A percentile compares a stretch with the other conserved stretches of the same genome.
phyloP scores from a whole-genome alignment of 2,797 vertebrate genomes.

The Cyclura pinguis region DNA sequence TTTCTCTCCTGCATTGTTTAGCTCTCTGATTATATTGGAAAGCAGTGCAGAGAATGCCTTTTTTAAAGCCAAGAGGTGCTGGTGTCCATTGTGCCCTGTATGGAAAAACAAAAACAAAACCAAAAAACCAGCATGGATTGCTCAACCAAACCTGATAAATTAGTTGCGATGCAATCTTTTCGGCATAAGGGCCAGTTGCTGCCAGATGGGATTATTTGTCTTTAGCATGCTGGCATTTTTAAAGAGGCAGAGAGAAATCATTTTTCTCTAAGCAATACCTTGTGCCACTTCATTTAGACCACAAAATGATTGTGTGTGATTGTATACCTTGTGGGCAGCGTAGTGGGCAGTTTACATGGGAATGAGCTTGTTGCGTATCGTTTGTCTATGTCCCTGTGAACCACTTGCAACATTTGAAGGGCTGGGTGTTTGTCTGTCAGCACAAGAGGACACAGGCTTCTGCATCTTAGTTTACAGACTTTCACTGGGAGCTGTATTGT shows the following conservation, averaged over 20 bases:
- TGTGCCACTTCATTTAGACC: slow-evolving; percentile 58
- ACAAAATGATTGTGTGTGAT: slow-evolving; percentile 36
- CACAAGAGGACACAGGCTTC: neutral
- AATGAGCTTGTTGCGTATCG: neutral
- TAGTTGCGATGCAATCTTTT: slow-evolving; percentile 62
- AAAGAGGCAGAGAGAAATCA: slow-evolving; percentile 57
- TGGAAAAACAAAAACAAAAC: slow-evolving; percentile 29
- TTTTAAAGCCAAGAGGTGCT: slow-evolving; percentile 47
- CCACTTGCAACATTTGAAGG: too few relatives aligned
- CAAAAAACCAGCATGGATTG: slow-evolving; percentile 35
- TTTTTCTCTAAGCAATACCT: slow-evolving; percentile 45
- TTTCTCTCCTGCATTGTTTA: slow-evolving; percentile 37
- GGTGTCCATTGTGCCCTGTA: slow-evolving; percentile 48
- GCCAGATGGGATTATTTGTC: slow-evolving; percentile 59
- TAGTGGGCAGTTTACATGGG: neutral
- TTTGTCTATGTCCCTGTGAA: neutral
- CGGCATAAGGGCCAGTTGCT: slow-evolving; percentile 50
- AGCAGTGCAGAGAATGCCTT: slow-evolving; percentile 45
- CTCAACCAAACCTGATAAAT: slow-evolving; percentile 50
- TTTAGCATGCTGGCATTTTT: slow-evolving; percentile 57
- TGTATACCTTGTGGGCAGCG: neutral
- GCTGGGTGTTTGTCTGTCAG: neutral
- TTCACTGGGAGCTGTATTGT: neutral
- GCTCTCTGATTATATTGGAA: slow-evolving; percentile 20
- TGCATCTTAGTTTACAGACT: neutral